A percentile compares a stretch with the other conserved stretches of the same genome.
Evolutionary conservation across 2,888 invertebrate species (phyloP).

Genomic region (Ophion ventricosus): DNA sequence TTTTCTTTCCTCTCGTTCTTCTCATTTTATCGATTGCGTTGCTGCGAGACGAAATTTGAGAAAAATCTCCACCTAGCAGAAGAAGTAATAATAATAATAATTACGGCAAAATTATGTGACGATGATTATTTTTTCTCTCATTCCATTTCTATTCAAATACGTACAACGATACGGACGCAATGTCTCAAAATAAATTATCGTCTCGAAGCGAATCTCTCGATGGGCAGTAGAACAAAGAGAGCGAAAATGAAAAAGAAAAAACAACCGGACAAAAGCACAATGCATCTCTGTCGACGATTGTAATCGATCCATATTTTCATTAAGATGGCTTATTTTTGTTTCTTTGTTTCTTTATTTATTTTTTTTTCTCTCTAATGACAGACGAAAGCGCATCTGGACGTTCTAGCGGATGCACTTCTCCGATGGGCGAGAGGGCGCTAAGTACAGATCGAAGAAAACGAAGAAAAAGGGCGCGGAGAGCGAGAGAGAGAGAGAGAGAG

Average conservation of each 20-base stretch:
- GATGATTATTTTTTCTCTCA: no score
- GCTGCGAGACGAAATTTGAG: not conserved
- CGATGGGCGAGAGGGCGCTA: slow-evolving; percentile 98
- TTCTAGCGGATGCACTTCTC: slow-evolving; percentile 95
- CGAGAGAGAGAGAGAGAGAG: not conserved
- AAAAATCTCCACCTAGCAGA: not conserved
- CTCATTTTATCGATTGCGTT: not conserved
- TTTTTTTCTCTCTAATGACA: slow-evolving; percentile 84
- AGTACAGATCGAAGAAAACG: slow-evolving; percentile 68
- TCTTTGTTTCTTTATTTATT: not conserved
- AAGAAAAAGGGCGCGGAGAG: not conserved
- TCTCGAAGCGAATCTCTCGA: no score
- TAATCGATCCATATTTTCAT: not conserved
- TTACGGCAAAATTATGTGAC: no score
- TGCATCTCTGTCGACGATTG: not conserved
- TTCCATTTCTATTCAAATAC: no score
- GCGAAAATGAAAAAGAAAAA: not conserved
- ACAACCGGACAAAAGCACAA: not conserved
- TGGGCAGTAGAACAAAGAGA: not conserved
- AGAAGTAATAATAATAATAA: not conserved
- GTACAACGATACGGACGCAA: no score
- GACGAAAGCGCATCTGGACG: slow-evolving; percentile 98
- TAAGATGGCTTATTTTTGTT: not conserved
- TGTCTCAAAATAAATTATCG: no score
- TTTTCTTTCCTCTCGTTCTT: not conserved